phyloP scores from a whole-genome alignment of 1,140 invertebrate genomes.

The Drosophila ironensis region DNA sequence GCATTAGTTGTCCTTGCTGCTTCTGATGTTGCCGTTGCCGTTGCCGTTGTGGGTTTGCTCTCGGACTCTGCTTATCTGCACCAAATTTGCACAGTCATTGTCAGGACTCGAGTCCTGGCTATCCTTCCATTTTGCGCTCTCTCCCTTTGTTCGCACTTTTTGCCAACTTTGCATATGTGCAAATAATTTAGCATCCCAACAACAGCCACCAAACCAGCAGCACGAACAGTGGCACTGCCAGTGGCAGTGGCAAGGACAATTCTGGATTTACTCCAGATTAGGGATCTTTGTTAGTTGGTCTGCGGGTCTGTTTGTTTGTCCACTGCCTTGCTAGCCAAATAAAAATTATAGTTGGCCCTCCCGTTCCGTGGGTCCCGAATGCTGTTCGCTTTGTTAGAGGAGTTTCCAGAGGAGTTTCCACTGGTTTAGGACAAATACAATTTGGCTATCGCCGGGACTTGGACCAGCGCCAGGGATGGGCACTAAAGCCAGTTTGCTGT shows the following conservation, averaged over 20 bases:
- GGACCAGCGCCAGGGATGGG: conserved; percentile 18
- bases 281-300: conserved; percentile 71
- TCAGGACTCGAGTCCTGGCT: conserved; percentile 37
- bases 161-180: conserved; percentile 78
- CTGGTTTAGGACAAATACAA: conserved; percentile 31
- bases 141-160: conserved; percentile 63
- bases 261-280: conserved; percentile 77
- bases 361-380: conserved; percentile 11
- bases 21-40: not conserved
- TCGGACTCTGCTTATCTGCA: conserved; percentile 76
- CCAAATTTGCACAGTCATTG: conserved; percentile 79
- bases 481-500: conserved; percentile 7
- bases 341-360: conserved; percentile 65
- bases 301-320: conserved; percentile 37
- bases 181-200: conserved; percentile 65
- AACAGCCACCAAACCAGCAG: conserved; percentile 11
- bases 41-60: conserved; percentile 28
- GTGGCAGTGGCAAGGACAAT: conserved; percentile 36
- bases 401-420: not conserved
- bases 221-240: conserved; percentile 1
- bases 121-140: conserved; percentile 42
- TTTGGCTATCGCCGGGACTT: conserved; percentile 10
- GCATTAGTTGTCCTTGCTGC: conserved; percentile 66
- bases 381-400: conserved; percentile 8
- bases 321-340: conserved; percentile 52